Conservation (phyloP, 2,797 vertebrate species). For the Pempheris klunzingeri region DNA sequence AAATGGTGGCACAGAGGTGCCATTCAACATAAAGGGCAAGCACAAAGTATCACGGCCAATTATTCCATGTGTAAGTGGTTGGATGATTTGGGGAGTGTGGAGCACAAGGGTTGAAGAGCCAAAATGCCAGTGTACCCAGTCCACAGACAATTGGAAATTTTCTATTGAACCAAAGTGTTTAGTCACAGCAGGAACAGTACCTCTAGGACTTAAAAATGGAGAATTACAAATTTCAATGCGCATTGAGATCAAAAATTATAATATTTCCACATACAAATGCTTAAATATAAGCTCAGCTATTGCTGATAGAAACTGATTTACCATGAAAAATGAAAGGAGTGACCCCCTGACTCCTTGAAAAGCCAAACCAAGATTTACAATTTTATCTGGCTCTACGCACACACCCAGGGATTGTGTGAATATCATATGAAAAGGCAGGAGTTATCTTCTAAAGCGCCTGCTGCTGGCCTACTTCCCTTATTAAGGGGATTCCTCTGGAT, state of each 20-base stretch:
- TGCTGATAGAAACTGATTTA: constrained; percentile 11
- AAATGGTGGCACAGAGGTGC: constrained; percentile 10
- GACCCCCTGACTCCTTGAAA: constrained; percentile 4
- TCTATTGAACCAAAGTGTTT: background rate
- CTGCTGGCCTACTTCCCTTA: constrained; percentile 56
- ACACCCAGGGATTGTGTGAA: constrained; percentile 24
- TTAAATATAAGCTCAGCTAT: background rate
- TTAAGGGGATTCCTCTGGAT: constrained; percentile 73
- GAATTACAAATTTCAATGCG: background rate
- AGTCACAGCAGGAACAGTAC: background rate
- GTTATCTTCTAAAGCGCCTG: constrained; percentile 47
- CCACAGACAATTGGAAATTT: background rate
- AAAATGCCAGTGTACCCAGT: background rate
- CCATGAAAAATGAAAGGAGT: constrained; percentile 2
- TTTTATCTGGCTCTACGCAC: constrained; percentile 16
- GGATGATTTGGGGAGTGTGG: background rate
- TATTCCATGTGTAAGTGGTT: background rate
- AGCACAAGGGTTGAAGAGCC: background rate
- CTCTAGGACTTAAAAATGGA: background rate
- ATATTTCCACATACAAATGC: background rate
- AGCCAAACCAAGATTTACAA: constrained; percentile 21
- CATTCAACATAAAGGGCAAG: background rate
- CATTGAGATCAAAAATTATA: background rate
- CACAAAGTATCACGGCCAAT: background rate
- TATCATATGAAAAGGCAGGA: constrained; percentile 46